Evolutionary conservation across 23 tunicate genomes (phyloP).

Genomic region (Halocynthia roretzi): DNA sequence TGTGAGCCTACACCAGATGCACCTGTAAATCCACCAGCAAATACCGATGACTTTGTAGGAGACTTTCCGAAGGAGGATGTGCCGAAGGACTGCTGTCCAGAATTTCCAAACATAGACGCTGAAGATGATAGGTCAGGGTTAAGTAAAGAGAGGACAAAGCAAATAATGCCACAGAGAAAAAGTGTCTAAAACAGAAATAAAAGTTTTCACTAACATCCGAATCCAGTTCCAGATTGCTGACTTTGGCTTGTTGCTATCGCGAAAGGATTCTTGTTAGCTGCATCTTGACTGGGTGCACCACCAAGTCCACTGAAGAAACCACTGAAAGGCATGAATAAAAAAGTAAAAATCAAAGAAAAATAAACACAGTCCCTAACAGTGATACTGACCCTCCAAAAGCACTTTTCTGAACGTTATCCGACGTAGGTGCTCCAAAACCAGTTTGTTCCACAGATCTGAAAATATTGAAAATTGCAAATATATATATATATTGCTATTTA

Average conservation of each 20-base stretch:
- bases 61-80: neutral
- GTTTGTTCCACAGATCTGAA: too few relatives aligned
- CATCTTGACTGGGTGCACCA: constrained; percentile 1
- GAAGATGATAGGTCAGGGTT: neutral
- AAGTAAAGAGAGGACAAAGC: neutral
- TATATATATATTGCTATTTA: too few relatives aligned
- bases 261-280: constrained; percentile 5
- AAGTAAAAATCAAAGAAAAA: neutral
- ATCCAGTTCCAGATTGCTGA: neutral
- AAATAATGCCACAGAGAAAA: neutral
- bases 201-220: too few relatives aligned
- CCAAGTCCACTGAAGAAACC: constrained; percentile 3
- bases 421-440: too few relatives aligned
- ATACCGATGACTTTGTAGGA: neutral
- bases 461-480: too few relatives aligned
- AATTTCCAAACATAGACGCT: constrained; percentile 13
- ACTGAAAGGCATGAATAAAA: neutral
- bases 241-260: neutral
- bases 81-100: neutral
- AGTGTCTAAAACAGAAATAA: too few relatives aligned
- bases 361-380: neutral
- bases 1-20: constrained; percentile 8
- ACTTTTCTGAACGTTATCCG: too few relatives aligned
- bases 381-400: neutral
- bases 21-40: neutral